Conservation (phyloP, 2,888 invertebrate species). For the Tachina grossa region DNA sequence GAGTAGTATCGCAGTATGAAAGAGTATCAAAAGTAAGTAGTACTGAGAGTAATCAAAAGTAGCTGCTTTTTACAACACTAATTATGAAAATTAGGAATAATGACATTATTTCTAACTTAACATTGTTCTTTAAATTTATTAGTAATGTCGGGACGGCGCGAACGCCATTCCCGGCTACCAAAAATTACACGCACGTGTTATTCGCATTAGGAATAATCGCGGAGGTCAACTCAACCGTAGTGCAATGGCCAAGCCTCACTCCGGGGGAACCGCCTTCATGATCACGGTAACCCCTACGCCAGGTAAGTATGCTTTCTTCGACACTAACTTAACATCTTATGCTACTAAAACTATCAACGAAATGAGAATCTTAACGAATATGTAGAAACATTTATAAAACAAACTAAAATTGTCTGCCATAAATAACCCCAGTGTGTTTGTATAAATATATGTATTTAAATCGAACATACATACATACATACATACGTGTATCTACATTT, state of each 20-base stretch:
- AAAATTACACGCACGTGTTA: constrained; percentile 89
- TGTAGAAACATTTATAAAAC: too few species aligned
- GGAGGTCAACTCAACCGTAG: constrained; percentile 88
- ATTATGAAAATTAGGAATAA: too few species aligned
- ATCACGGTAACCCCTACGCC: constrained; percentile 82
- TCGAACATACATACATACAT: too few species aligned
- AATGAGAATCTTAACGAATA: not conserved
- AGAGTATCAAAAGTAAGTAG: too few species aligned
- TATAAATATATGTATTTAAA: too few species aligned
- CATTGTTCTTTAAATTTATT: not conserved
- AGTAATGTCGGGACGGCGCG: constrained; percentile 85
- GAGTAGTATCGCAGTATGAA: too few species aligned
- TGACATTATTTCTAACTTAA: too few species aligned
- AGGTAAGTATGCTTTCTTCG: constrained; percentile 78
- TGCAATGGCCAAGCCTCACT: constrained; percentile 85
- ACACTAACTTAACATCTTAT: constrained; percentile 43
- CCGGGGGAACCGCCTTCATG: constrained; percentile 81
- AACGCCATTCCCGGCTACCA: constrained; percentile 87
- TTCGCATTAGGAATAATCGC: constrained; percentile 90
- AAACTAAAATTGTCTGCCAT: too few species aligned
- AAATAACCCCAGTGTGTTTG: too few species aligned
- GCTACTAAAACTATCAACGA: not conserved
- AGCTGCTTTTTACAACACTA: too few species aligned
- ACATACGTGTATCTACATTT: too few species aligned
- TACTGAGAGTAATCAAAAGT: too few species aligned